Evolutionary conservation across 2,888 invertebrate species (phyloP).

Genomic region (Caradrina clavipalpis): DNA sequence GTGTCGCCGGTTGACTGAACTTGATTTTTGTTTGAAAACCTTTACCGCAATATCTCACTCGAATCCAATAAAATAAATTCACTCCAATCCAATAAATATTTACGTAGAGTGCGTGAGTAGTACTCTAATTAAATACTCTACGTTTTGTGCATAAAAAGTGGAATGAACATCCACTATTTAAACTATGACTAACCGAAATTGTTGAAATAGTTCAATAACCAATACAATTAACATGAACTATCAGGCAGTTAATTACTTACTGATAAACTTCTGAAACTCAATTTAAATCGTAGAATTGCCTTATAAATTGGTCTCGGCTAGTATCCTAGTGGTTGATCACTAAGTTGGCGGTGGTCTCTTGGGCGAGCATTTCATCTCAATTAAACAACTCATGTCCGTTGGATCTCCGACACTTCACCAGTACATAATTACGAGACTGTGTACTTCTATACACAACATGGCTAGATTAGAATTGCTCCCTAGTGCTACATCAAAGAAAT

Average conservation of each 20-base stretch:
- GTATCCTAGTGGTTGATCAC: conserved; percentile 74
- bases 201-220: conserved; percentile 19
- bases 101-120: conserved; percentile 19
- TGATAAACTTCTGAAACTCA: conserved; percentile 63
- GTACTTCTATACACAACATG: conserved; percentile 54
- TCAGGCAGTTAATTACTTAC: conserved; percentile 48
- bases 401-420: conserved; percentile 47
- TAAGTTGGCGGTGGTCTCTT: conserved; percentile 69
- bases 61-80: conserved; percentile 56
- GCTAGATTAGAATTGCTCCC: conserved; percentile 71
- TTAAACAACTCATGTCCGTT: conserved; percentile 75
- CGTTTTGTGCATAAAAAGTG: conserved; percentile 38
- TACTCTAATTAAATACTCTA: conserved; percentile 36
- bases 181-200: conserved; percentile 22
- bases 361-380: conserved; percentile 79
- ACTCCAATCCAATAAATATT: conserved; percentile 49
- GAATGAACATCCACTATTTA: not conserved
- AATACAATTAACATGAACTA: conserved; percentile 58
- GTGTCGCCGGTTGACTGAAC: conserved; percentile 49
- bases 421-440: conserved; percentile 60
- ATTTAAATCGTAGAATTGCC: conserved; percentile 66
- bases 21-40: conserved; percentile 49
- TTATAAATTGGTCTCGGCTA: conserved; percentile 64
- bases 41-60: conserved; percentile 43
- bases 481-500: conserved; percentile 68